Evolutionary conservation across 2,888 invertebrate genomes (phyloP), one percentile per base, ranked within the genome.

Genomic region (Eupithecia exiguata): DNA sequence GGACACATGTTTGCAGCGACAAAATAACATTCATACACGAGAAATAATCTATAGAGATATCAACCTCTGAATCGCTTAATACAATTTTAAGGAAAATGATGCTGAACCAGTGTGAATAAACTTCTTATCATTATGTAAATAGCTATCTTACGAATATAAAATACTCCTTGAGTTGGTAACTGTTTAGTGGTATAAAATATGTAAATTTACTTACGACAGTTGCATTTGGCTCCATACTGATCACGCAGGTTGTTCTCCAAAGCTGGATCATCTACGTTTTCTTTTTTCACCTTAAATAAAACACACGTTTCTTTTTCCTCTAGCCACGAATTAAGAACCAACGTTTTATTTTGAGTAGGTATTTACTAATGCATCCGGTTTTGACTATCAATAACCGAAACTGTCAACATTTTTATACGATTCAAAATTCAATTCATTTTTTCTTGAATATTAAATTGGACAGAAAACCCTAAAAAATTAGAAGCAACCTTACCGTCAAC

Each of bases 171-270:
- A 21, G 21, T 53, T 53, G 53, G 10, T 12, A 58, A 65, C 63
- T 65, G 63, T 36, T 65, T 12, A 12, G 12, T 38, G 35, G 18
- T n/a, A n/a, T 38, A n/a, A n/a, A 65, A n/a, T 36, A 38, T 36
- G 63, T n/a, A 38, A 36, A 36, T 36, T n/a, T 12, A 92, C 93
- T 92, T 86, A 93, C 94, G 90, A 77, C 93, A 93, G 21, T 86
- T 88, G 79, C 93, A 93, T 66, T 83, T 89, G 10, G 81, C 80
- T 78, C 82, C 86, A 65, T 84, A 83, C 46, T 81, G 80, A 16
- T 83, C 83, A 10, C 71, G 74, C 30, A 68, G 7, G 30, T 85
- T 79, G 35, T 82, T 78, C 49, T 77, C 65, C n/a, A 79, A 66
- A 18, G 77, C 76, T 21, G 79, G 68, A 40, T 80, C 79, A 0